A percentile compares a stretch with the other conserved stretches of the same genome.
Evolutionary conservation across 2,113 vertebrate species (phyloP).

Genomic region (Accipiter virgatus): DNA sequence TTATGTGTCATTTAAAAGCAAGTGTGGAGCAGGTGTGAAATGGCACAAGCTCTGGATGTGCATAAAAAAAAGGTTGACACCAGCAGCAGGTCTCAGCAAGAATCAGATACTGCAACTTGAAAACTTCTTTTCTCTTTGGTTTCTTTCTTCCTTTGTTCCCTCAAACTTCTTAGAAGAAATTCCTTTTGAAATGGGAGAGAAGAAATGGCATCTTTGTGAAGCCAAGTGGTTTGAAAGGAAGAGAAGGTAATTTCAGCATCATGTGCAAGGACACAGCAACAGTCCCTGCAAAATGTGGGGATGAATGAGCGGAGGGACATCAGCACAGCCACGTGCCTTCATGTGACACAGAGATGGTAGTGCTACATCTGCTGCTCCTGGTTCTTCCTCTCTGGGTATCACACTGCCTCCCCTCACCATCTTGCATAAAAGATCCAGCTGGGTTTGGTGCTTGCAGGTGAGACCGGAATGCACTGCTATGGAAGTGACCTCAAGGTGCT

Average conservation of each 20-base stretch:
- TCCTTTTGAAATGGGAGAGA: background rate
- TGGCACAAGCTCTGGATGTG: background rate
- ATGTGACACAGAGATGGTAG: background rate
- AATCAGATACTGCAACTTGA: background rate
- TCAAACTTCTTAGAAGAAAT: background rate
- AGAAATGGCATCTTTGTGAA: background rate
- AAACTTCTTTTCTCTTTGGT: background rate
- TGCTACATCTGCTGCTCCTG: background rate
- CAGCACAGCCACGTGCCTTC: background rate
- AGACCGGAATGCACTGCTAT: fast-evolving
- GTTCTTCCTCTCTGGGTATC: background rate
- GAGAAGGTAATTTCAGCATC: background rate
- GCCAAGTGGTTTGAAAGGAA: background rate
- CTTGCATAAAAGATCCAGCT: background rate
- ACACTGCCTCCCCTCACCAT: background rate
- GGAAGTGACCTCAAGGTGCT: background rate
- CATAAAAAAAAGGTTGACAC: background rate
- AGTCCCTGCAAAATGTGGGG: background rate
- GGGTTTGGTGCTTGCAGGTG: background rate
- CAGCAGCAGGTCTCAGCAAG: background rate
- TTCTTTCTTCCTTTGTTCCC: background rate
- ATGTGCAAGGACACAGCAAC: background rate
- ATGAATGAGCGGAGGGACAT: fast-evolving
- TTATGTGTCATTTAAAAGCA: background rate
- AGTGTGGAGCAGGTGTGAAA: background rate